Evolutionary conservation across 2,888 invertebrate species (phyloP).

Genomic region (Calephelis perditalis): DNA sequence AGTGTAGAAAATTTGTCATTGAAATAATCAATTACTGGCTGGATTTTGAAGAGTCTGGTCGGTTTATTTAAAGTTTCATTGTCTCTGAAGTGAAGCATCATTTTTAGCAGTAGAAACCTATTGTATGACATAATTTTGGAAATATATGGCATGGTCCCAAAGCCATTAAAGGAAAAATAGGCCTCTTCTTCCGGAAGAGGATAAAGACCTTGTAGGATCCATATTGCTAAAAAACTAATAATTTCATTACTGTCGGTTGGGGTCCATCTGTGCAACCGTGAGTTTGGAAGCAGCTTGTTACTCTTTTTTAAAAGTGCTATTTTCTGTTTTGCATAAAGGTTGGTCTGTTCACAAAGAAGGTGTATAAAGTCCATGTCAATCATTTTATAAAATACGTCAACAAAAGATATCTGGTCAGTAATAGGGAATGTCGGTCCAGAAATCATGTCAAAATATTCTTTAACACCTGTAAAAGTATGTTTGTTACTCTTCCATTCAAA

Average conservation of each 20-base stretch:
- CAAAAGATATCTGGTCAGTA: slow-evolving; percentile 19
- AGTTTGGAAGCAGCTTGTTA: slow-evolving; percentile 18
- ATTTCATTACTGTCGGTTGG: slow-evolving; percentile 20
- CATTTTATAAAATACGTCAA: slow-evolving; percentile 27
- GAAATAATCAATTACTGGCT: slow-evolving; percentile 28
- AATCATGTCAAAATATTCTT: slow-evolving; percentile 27
- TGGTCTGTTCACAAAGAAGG: slow-evolving; percentile 26
- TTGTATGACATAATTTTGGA: slow-evolving; percentile 32
- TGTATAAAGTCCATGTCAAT: slow-evolving; percentile 30
- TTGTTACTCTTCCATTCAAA: too few relatives aligned
- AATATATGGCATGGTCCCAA: slow-evolving; percentile 30
- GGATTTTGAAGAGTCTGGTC: slow-evolving; percentile 31
- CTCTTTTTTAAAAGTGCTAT: slow-evolving; percentile 15
- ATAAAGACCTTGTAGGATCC: slow-evolving; percentile 30
- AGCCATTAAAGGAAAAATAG: slow-evolving; percentile 32
- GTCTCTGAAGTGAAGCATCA: slow-evolving; percentile 29
- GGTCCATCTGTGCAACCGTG: slow-evolving; percentile 23
- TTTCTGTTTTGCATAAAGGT: slow-evolving; percentile 25
- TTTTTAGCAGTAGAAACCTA: slow-evolving; percentile 29
- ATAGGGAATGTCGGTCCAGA: slow-evolving; percentile 31
- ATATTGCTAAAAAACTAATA: slow-evolving; percentile 26
- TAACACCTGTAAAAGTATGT: too few relatives aligned
- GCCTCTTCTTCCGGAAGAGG: slow-evolving; percentile 29
- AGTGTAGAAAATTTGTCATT: slow-evolving; percentile 30
- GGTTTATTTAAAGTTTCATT: slow-evolving; percentile 18